Evolutionary conservation across 2,888 invertebrate genomes (phyloP).

Genomic region (Oscheius sp.): DNA sequence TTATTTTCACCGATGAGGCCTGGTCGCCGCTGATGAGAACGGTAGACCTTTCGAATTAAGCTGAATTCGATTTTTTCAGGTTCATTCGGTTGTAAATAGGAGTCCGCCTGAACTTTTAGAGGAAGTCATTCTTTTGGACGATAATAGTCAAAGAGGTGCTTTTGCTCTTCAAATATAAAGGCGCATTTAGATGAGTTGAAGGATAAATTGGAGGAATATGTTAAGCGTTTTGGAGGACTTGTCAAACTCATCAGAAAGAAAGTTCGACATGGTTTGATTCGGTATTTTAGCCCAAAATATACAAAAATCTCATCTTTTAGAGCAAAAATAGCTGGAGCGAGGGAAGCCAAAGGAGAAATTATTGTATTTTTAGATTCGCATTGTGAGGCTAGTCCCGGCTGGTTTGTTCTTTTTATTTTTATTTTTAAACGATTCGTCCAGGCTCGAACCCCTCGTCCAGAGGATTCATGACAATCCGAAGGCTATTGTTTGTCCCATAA

Average conservation of each 20-base stretch:
- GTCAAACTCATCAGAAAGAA: slow-evolving; percentile 82
- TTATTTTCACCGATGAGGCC: slow-evolving; percentile 90
- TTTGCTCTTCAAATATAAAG: no score
- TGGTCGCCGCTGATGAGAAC: slow-evolving; percentile 81
- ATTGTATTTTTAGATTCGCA: slow-evolving; percentile 89
- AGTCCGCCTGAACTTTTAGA: slow-evolving; percentile 80
- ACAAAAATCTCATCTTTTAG: no score
- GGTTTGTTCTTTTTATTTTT: slow-evolving; percentile 80
- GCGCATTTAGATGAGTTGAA: slow-evolving; percentile 77
- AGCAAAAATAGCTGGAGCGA: slow-evolving; percentile 76
- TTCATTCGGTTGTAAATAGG: slow-evolving; percentile 87
- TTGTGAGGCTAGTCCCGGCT: slow-evolving; percentile 83
- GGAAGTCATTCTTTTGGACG: slow-evolving; percentile 94
- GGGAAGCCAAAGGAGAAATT: slow-evolving; percentile 81
- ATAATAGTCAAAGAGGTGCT: slow-evolving; percentile 80
- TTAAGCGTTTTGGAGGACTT: slow-evolving; percentile 74
- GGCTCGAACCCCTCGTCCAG: slow-evolving; percentile 86
- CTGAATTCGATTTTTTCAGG: no score
- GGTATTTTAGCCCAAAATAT: slow-evolving; percentile 73
- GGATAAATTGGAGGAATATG: slow-evolving; percentile 82
- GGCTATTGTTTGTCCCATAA: slow-evolving; percentile 89
- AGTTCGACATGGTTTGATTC: slow-evolving; percentile 84
- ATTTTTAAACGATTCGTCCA: slow-evolving; percentile 81
- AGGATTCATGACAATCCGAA: slow-evolving; percentile 83
- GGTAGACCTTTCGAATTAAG: no score